Percentiles rank a stretch among this genome's conserved stretches.
phyloP scores from a whole-genome alignment of 2,113 vertebrate species.

The Chinchilla lanigera region DNA sequence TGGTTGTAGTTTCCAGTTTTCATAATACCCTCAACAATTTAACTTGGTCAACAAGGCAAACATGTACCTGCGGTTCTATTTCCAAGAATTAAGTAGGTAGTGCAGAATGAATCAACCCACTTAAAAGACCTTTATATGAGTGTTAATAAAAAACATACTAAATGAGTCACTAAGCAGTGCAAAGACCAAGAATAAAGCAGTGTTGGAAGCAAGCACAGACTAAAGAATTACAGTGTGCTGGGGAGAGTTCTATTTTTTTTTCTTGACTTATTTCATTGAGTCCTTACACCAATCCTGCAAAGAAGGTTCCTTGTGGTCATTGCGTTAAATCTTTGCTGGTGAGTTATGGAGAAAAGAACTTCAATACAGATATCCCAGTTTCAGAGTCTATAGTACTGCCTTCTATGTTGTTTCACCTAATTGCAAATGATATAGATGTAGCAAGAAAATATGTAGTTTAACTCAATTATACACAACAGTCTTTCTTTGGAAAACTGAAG shows the following conservation, averaged over 20 bases:
- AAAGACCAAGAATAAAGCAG: neutral
- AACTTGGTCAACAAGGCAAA: neutral
- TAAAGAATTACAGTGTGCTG: neutral
- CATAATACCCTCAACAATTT: neutral
- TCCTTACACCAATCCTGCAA: neutral
- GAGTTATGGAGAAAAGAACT: neutral
- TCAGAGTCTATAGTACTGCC: neutral
- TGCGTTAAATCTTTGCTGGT: constrained; percentile 2
- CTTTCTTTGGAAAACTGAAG: neutral
- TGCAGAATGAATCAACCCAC: constrained; percentile 14
- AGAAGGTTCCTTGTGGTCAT: neutral
- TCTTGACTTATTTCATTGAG: neutral
- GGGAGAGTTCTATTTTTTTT: neutral
- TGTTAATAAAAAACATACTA: constrained; percentile 7
- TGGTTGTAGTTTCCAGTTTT: constrained; percentile 5
- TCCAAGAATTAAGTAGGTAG: neutral
- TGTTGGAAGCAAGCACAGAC: neutral
- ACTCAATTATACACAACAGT: neutral
- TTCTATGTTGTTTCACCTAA: neutral
- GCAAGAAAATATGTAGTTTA: neutral
- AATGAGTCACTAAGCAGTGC: neutral
- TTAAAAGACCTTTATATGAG: neutral
- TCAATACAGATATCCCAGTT: neutral
- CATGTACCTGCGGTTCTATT: neutral
- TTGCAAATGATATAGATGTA: neutral